phyloP scores from a whole-genome alignment of 2,113 vertebrate species.

The Pedetes capensis region DNA sequence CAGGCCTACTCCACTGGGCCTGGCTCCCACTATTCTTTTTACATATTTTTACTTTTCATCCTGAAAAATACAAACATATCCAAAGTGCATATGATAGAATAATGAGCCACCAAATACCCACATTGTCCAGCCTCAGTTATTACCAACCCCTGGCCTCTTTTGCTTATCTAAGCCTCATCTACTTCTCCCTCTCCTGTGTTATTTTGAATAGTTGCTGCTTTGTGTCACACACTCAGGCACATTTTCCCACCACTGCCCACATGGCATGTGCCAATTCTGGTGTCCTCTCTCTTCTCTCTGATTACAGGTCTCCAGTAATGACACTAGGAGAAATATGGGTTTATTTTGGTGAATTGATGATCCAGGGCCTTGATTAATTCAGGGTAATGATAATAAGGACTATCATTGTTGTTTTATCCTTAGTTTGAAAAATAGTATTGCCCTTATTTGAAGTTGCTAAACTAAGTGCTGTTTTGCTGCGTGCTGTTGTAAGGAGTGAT shows the following conservation, averaged over 20 bases:
- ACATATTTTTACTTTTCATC: not conserved
- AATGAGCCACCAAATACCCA: not conserved
- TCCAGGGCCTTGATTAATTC: not conserved
- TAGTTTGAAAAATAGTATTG: not conserved
- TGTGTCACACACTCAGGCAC: not conserved
- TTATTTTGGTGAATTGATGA: not conserved
- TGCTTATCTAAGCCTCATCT: not conserved
- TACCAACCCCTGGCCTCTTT: not conserved
- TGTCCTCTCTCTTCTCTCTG: too few species aligned
- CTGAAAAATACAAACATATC: not conserved
- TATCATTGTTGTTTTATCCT: not conserved
- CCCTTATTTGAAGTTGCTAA: not conserved
- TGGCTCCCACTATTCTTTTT: not conserved
- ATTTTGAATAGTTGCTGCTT: not conserved
- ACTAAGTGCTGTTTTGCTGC: not conserved
- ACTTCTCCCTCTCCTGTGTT: not conserved
- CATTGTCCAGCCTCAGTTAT: not conserved
- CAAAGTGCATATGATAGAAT: not conserved
- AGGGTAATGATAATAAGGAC: not conserved
- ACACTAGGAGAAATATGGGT: not conserved
- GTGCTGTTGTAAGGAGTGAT: not conserved
- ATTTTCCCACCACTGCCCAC: not conserved
- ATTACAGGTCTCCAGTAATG: not conserved
- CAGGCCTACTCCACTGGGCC: too few species aligned
- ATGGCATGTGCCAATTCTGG: not conserved